Conservation (phyloP, 2,113 vertebrate genomes). For the Seriola quinqueradiata region DNA sequence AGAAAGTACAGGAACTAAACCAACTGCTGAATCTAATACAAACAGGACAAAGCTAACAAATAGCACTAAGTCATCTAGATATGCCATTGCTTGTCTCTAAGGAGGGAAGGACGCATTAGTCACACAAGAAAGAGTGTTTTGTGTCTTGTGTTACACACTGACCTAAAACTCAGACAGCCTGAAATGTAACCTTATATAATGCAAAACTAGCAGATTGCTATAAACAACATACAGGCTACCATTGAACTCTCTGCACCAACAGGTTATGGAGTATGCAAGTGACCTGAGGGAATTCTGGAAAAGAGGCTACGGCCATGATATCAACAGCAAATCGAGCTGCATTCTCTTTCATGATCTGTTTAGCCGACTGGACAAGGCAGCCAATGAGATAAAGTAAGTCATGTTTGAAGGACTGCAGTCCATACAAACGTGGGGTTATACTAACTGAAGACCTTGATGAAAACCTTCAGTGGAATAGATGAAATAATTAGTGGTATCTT, state of each 20-base stretch:
- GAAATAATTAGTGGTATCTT: neutral
- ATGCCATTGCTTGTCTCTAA: neutral
- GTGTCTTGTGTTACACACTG: conserved; percentile 34
- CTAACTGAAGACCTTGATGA: too few relatives aligned
- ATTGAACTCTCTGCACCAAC: conserved; percentile 9
- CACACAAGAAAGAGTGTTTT: conserved; percentile 15
- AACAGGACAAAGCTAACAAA: conserved; percentile 18
- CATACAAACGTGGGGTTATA: neutral
- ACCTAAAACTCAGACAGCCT: conserved; percentile 18
- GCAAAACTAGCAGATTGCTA: neutral
- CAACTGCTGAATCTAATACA: conserved; percentile 1
- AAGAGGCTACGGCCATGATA: conserved; percentile 92
- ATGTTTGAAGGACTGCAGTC: neutral
- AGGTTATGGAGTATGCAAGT: conserved; percentile 94
- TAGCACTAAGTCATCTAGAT: neutral
- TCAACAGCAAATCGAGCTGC: conserved; percentile 95
- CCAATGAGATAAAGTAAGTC: conserved; percentile 86
- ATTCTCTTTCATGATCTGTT: conserved; percentile 93
- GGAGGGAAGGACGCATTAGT: neutral
- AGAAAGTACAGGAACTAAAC: neutral
- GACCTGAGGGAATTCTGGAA: conserved; percentile 98
- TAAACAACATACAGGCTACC: neutral
- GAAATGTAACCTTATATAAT: conserved; percentile 16
- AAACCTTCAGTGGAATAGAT: neutral
- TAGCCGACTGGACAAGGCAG: conserved; percentile 86